Percentiles rank a stretch among this genome's conserved stretches.
phyloP scores from a whole-genome alignment of 1,140 invertebrate genomes.

The Atopsyche davidsoni region DNA sequence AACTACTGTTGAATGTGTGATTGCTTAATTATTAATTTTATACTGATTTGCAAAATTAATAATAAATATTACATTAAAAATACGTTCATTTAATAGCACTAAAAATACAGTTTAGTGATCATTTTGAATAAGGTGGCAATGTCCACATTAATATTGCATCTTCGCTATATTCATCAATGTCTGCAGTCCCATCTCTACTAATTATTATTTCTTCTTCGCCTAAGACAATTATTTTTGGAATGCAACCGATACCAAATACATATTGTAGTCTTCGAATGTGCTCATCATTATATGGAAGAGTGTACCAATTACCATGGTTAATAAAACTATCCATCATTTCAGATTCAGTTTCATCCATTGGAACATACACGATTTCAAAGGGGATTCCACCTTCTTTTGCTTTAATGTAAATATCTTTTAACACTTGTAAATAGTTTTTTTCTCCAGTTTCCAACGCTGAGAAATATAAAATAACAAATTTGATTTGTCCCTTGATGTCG shows the following conservation, averaged over 20 bases:
- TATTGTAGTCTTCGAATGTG: background rate
- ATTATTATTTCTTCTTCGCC: slow-evolving; percentile 5
- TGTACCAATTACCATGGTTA: slow-evolving; percentile 9
- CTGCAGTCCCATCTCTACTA: slow-evolving; percentile 6
- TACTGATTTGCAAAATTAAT: too few relatives aligned
- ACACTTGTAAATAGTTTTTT: background rate
- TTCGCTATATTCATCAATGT: slow-evolving; percentile 9
- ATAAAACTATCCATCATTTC: slow-evolving; percentile 3
- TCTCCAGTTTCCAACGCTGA: slow-evolving; percentile 3
- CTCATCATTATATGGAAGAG: slow-evolving; percentile 3
- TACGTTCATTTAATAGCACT: too few relatives aligned
- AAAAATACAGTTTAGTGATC: too few relatives aligned
- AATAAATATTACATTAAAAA: too few relatives aligned
- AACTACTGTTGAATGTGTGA: too few relatives aligned
- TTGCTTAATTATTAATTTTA: too few relatives aligned
- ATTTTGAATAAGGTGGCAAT: too few relatives aligned
- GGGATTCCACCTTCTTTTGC: background rate
- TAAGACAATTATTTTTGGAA: slow-evolving; percentile 8
- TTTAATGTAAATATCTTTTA: slow-evolving; percentile 9
- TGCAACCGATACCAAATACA: background rate
- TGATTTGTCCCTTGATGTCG: background rate
- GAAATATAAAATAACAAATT: slow-evolving; percentile 6
- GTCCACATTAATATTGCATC: slow-evolving; percentile 9
- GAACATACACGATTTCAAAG: slow-evolving; percentile 7
- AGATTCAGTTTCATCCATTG: slow-evolving; percentile 6